phyloP scores from a whole-genome alignment of 2,888 invertebrate genomes.

The Pristionchus exspectatus region DNA sequence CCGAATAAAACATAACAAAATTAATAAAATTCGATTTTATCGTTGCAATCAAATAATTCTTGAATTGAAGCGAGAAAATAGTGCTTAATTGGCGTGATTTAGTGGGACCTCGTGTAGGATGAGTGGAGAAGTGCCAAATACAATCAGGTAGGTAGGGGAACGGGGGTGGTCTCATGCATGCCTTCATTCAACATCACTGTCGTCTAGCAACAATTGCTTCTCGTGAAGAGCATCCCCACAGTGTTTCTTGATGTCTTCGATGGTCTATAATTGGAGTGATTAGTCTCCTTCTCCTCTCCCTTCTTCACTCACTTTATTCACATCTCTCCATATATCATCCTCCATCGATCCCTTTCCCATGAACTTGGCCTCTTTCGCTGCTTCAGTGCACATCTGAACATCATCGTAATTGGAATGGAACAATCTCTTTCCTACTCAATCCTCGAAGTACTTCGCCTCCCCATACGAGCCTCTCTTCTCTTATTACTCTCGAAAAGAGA shows the following conservation, averaged over 20 bases:
- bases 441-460: not conserved
- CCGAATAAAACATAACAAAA: not conserved
- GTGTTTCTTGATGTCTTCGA: slow-evolving; percentile 64
- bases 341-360: slow-evolving; percentile 65
- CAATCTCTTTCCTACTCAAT: not conserved
- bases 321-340: slow-evolving; percentile 67
- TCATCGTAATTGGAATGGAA: not conserved
- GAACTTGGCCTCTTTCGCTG: slow-evolving; percentile 69
- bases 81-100: not conserved
- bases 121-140: slow-evolving; percentile 22
- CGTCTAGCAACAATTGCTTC: slow-evolving; percentile 61
- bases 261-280: slow-evolving; percentile 38
- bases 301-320: slow-evolving; percentile 60
- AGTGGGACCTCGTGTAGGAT: slow-evolving; percentile 2
- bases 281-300: not conserved
- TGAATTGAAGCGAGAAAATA: not conserved
- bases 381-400: slow-evolving; percentile 64
- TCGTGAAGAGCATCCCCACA: slow-evolving; percentile 65
- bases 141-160: not conserved
- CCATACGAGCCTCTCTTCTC: not conserved
- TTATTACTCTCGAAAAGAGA: not conserved
- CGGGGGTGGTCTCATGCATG: too few relatives aligned
- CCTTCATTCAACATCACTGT: slow-evolving; percentile 9
- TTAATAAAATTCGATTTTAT: not conserved
- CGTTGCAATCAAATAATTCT: not conserved